Evolutionary conservation across 2,888 invertebrate genomes (phyloP), one percentile per base, ranked within the genome.

Genomic region (Cyrtodaria siliqua): DNA sequence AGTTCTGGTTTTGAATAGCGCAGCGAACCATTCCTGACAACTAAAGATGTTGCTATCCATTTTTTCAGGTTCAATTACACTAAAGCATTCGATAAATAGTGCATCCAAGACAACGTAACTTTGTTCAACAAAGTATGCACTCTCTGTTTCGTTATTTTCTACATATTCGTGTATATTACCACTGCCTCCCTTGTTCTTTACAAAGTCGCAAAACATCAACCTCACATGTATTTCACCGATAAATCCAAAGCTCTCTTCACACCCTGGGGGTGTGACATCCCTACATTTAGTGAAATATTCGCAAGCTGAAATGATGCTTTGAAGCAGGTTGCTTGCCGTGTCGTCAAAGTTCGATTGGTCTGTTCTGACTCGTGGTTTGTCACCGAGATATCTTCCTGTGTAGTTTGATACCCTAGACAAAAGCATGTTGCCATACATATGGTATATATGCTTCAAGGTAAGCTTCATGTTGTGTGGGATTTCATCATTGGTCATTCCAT

Each of bases 341-440:
- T 44, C 29, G 9, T 29, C 16, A 42, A 69, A 73, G 40, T 67
- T 20, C 9, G 56, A 59, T 12, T 16, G 27, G 9, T 57, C 42
- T 2, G 62, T 59, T 49, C 26, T n/a, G 26, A 23, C 26, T 27
- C 40, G 29, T 40, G 59, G 60, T 56, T 52, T 74, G 6, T 12
- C 6, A 8, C 64, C 61, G 18, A 44, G 29, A 20, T 18, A 33
- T n/a, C 40, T 50, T 16, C 76, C 76, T 18, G 72, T 80, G 23
- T 66, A 73, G 23, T 40, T 52, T 33, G 69, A 26, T 9, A 80
- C 55, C 53, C 67, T 61, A 23, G 47, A 40, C 12, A 49, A 47
- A 38, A 67, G 59, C 50, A 83, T 63, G 18, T 42, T 82, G 1
- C 81, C 84, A 49, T 79, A 84, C 75, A 84, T 84, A 40, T 84